Evolutionary conservation across 2,113 vertebrate species (phyloP).

Genomic region (Sinocyclocheilus rhinocerous): DNA sequence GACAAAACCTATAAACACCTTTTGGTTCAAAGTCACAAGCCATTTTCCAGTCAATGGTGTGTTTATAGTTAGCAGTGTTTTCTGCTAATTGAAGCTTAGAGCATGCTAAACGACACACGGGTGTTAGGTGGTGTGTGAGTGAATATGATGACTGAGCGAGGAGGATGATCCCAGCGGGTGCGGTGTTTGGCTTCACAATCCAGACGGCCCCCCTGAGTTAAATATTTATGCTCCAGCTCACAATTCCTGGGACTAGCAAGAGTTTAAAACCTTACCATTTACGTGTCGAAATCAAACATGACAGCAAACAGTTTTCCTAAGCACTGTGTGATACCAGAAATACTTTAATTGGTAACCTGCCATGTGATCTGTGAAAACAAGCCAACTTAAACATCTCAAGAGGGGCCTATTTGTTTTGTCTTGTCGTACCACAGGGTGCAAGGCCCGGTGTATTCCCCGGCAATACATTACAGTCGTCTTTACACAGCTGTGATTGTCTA

Average conservation of each 20-base stretch:
- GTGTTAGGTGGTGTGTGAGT: conserved; percentile 45
- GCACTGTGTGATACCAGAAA: conserved; percentile 1
- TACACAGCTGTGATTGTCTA: conserved; percentile 40
- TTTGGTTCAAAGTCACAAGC: conserved; percentile 38
- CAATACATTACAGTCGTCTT: conserved; percentile 14
- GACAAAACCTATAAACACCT: conserved; percentile 46
- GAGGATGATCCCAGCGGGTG: conserved; percentile 57
- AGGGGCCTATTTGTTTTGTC: conserved; percentile 35
- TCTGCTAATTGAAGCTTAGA: conserved; percentile 43
- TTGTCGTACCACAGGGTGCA: neutral
- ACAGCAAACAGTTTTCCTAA: conserved; percentile 39
- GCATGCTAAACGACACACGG: conserved; percentile 39
- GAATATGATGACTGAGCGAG: conserved; percentile 40
- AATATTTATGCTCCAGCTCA: conserved; percentile 58
- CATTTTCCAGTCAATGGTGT: conserved; percentile 21
- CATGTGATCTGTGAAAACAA: conserved; percentile 45
- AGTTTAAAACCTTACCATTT: conserved; percentile 27
- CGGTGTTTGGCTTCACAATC: conserved; percentile 53
- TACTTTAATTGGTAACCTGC: conserved; percentile 33
- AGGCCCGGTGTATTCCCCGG: neutral
- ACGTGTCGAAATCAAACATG: conserved; percentile 49
- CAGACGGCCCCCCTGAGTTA: conserved; percentile 50
- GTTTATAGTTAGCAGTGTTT: conserved; percentile 27
- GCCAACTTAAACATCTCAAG: neutral
- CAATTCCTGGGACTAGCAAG: conserved; percentile 44